Evolutionary conservation across 2,113 vertebrate species (phyloP).

Genomic region (Centropus bengalensis): DNA sequence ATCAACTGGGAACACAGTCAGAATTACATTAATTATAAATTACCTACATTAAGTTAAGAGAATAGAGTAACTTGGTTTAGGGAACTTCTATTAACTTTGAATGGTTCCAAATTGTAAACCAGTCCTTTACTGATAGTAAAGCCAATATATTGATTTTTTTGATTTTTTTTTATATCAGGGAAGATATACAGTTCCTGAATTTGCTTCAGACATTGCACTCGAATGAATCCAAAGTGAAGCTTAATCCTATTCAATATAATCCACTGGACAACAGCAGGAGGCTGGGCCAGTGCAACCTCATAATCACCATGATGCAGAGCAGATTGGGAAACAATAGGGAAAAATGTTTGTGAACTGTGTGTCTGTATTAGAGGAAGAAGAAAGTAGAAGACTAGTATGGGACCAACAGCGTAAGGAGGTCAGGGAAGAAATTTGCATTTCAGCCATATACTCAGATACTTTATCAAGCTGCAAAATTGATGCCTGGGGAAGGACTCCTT

Average conservation of each 20-base stretch:
- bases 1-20: neutral
- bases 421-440: neutral
- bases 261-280: neutral
- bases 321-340: neutral
- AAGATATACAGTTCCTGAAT: neutral
- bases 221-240: neutral
- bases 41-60: neutral
- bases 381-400: neutral
- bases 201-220: neutral
- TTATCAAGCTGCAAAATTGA: neutral
- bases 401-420: neutral
- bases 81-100: neutral
- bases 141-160: neutral
- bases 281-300: neutral
- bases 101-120: neutral
- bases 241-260: neutral
- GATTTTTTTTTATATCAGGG: neutral
- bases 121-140: neutral
- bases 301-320: neutral
- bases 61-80: neutral
- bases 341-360: neutral
- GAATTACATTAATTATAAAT: neutral
- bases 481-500: neutral
- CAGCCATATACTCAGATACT: fast-evolving
- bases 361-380: neutral